Conservation (phyloP, 30 jellyfish, hydroid and myxozoan species). For the Aurelia coerulea region DNA sequence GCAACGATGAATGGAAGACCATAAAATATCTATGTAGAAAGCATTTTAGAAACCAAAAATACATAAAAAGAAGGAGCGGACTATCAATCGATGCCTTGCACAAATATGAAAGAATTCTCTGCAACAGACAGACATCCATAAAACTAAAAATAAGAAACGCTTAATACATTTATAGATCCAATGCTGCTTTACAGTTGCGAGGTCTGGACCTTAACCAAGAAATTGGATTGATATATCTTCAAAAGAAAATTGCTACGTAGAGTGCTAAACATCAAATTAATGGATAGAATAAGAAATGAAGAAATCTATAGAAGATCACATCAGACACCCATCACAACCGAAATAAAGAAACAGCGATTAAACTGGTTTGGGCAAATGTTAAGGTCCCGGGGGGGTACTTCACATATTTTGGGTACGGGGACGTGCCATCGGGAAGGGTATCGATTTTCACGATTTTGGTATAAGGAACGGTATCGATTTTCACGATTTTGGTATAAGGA, state of each 20-base stretch:
- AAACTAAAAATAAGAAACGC: neutral
- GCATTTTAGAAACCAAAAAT: neutral
- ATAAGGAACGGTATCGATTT: too few species aligned
- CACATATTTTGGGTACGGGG: neutral
- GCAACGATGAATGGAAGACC: neutral
- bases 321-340: too few species aligned
- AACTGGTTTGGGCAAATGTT: slow-evolving; percentile 14
- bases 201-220: slow-evolving; percentile 34
- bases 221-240: slow-evolving; percentile 22
- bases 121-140: neutral
- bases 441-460: too few species aligned
- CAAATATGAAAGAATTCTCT: neutral
- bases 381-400: slow-evolving; percentile 26
- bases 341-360: slow-evolving; percentile 4
- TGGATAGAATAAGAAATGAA: slow-evolving; percentile 26
- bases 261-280: slow-evolving; percentile 15
- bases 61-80: neutral
- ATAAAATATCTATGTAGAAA: neutral
- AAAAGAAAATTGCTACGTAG: slow-evolving; percentile 20
- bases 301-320: neutral
- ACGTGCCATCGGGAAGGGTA: too few species aligned
- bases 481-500: too few species aligned
- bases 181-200: slow-evolving; percentile 31
- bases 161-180: neutral
- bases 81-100: slow-evolving; percentile 1